Conservation (phyloP, 2,797 vertebrate genomes). For the Chaunax sp. region DNA sequence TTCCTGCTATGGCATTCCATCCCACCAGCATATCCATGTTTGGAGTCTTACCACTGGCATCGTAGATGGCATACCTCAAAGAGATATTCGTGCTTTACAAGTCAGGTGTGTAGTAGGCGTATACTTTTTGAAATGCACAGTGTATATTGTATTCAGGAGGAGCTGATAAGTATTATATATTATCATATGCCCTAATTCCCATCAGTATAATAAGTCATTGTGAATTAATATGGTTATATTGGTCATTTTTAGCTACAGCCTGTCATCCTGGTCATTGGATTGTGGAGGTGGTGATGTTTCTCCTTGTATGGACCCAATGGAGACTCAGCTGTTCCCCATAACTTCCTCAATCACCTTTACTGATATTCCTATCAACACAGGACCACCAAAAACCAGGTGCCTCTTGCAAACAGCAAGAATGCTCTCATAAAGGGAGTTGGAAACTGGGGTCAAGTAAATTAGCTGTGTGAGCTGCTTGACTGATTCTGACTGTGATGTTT, state of each 20-base stretch:
- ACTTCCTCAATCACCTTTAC: slow-evolving; percentile 90
- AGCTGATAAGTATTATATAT: slow-evolving; percentile 3
- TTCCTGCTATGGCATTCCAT: slow-evolving; percentile 86
- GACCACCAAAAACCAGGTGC: slow-evolving; percentile 86
- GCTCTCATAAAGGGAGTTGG: background rate
- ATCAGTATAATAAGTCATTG: background rate
- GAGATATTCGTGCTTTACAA: slow-evolving; percentile 85
- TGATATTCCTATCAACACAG: slow-evolving; percentile 81
- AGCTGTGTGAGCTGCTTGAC: slow-evolving; percentile 1
- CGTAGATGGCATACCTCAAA: slow-evolving; percentile 82
- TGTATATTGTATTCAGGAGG: background rate
- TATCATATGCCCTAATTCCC: background rate
- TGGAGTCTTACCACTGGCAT: slow-evolving; percentile 77
- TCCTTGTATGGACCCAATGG: slow-evolving; percentile 72
- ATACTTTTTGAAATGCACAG: background rate
- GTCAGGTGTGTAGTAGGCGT: slow-evolving; percentile 81
- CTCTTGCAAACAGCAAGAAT: slow-evolving; percentile 4
- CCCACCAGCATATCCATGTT: slow-evolving; percentile 85
- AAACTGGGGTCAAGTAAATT: background rate
- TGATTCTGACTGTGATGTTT: slow-evolving; percentile 5
- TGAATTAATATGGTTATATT: slow-evolving; percentile 11
- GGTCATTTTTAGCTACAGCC: slow-evolving; percentile 82
- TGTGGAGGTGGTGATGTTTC: slow-evolving; percentile 80
- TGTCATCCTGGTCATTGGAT: slow-evolving; percentile 84
- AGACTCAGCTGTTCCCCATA: slow-evolving; percentile 83